Evolutionary conservation across 2,113 vertebrate genomes (phyloP), one percentile per base, ranked within the genome.

Genomic region (Alces alces): DNA sequence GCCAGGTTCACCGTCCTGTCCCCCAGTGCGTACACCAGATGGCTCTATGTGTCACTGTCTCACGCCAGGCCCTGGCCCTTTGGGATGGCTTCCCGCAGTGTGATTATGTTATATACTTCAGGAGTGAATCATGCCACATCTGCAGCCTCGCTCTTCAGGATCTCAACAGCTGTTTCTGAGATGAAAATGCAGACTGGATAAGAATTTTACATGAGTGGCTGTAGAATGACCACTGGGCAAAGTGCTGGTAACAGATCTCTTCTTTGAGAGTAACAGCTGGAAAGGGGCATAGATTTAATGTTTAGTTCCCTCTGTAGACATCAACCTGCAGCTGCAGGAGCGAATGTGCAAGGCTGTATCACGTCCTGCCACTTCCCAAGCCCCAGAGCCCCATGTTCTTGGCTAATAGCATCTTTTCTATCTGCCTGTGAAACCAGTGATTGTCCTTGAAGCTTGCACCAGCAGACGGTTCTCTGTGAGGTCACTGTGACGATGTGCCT

Each of bases 341-440:
- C 27, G 0, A 10, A 10, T 0, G 4, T 17, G 4, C 4, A 54
- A 47, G 10, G 14, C 1, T 19, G 4, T 25, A 9, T 1, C 95
- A n/a, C 8, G 25, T 11, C n/a, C 52, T 57, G 6, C 10, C n/a
- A 27, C 2, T 52, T 15, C 30, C 28, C 52, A 8, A 10, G 8
- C 2, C 25, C 50, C 52, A 28, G 82, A n/a, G 23, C 7, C 27
- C 45, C 43, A 11, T 21, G 1, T n/a, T 64, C 30, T 8, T n/a
- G 33, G 30, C 10, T 50, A 33, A 39, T 0, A 6, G 23, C 14
- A 4, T 43, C 54, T 45, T 57, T 21, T 39, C 1, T 2, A 28
- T 45, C n/a, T 70, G 50, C 43, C 79, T 52, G 3, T 45, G 28
- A 95, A 61, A 79, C 3, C 7, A 9, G 16, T 7, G 11, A 3